These are phyloP conservation scores for Musca domestica DNA, from an alignment of 1,140 invertebrate species.

Conservation along the genomic window DNA sequence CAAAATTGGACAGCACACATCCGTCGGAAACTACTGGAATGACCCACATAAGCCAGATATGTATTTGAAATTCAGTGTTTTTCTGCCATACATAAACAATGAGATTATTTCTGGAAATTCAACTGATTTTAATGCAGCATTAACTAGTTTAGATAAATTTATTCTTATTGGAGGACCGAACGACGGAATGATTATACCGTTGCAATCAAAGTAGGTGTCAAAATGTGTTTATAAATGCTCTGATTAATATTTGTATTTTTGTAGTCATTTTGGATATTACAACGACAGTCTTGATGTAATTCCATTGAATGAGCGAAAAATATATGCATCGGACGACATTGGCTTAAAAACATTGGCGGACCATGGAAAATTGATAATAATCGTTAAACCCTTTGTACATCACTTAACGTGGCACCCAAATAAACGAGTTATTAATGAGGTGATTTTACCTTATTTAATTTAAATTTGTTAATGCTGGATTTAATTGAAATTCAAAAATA, in stretches of 20 bases:
- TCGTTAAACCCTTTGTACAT: conserved; percentile 70
- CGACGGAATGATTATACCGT: conserved; percentile 89
- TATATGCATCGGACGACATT: conserved; percentile 74
- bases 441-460: conserved; percentile 77
- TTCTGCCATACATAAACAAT: conserved; percentile 79
- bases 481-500: too few species aligned
- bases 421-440: conserved; percentile 70
- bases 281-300: conserved; percentile 71
- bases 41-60: conserved; percentile 80
- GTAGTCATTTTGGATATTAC: conserved; percentile 78
- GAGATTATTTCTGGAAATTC: conserved; percentile 64
- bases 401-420: conserved; percentile 84
- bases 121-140: conserved; percentile 69
- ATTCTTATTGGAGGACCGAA: conserved; percentile 87
- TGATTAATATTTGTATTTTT: conserved; percentile 19
- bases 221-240: not conserved
- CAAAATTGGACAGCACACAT: conserved; percentile 76
- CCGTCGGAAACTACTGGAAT: conserved; percentile 91
- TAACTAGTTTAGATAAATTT: conserved; percentile 73
- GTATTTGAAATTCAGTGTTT: conserved; percentile 75
- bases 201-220: conserved; percentile 77
- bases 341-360: conserved; percentile 74
- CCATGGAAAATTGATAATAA: conserved; percentile 62
- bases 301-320: conserved; percentile 67
- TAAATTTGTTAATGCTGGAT: too few species aligned